phyloP scores from a whole-genome alignment of 2,797 vertebrate species.

The Sorex maritimensis region DNA sequence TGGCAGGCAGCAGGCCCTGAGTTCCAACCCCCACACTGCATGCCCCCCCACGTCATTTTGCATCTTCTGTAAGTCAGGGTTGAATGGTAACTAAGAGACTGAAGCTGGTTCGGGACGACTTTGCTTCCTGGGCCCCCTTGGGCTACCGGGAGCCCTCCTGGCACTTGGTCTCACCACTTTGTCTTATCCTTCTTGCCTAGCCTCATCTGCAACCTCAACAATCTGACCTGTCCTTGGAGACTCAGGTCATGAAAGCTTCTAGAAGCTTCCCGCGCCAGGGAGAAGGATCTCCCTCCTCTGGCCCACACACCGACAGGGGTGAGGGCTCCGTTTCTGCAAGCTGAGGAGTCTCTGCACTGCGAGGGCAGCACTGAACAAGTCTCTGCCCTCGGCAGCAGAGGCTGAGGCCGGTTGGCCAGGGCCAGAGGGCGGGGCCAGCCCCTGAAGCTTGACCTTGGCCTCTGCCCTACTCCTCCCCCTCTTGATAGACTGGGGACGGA shows the following conservation, averaged over 20 bases:
- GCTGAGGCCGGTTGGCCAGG: not conserved
- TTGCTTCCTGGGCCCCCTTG: not conserved
- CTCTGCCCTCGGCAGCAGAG: not conserved
- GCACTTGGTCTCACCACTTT: not conserved
- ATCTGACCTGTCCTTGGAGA: not conserved
- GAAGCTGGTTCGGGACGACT: not conserved
- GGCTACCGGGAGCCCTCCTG: not conserved
- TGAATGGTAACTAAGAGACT: not conserved
- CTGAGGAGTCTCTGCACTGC: rapidly evolving
- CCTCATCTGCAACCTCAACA: not conserved
- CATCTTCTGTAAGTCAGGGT: not conserved
- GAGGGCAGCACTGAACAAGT: not conserved
- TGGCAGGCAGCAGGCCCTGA: too few relatives aligned
- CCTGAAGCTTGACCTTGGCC: not conserved
- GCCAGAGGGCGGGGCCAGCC: rapidly evolving
- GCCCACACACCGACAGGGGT: too few relatives aligned
- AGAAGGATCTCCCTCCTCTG: not conserved
- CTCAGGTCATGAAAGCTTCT: not conserved
- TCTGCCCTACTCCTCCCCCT: not conserved
- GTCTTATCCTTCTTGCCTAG: not conserved
- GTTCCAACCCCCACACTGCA: too few relatives aligned
- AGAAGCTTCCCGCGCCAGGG: rapidly evolving
- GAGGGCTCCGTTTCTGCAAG: too few relatives aligned
- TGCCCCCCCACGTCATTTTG: not conserved
- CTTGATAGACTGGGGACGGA: too few relatives aligned